Percentiles rank a stretch among this genome's conserved stretches.
These are phyloP conservation scores for Lates japonicus DNA, from an alignment of 2,797 vertebrate genomes.

Conservation along the genomic window DNA sequence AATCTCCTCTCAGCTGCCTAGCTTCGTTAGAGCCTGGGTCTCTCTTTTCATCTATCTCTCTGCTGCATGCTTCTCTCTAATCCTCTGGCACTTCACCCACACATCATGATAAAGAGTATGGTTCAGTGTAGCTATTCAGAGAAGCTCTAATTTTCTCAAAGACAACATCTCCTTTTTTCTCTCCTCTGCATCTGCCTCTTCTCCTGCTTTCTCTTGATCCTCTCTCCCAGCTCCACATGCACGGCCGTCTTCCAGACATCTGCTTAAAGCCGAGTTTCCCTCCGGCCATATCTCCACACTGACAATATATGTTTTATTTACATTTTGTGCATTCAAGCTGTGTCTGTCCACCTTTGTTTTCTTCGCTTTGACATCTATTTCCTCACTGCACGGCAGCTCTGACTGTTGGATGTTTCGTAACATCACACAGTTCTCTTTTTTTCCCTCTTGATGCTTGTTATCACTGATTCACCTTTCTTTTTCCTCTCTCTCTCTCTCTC, in stretches of 20 bases:
- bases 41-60: slow-evolving; percentile 58
- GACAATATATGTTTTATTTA: slow-evolving; percentile 40
- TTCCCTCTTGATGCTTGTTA: slow-evolving; percentile 18
- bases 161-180: slow-evolving; percentile 47
- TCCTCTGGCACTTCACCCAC: slow-evolving; percentile 73
- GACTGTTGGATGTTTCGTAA: slow-evolving; percentile 16
- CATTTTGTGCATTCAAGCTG: slow-evolving; percentile 30
- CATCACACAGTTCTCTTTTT: neutral
- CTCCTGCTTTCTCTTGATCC: slow-evolving; percentile 45
- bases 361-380: slow-evolving; percentile 36
- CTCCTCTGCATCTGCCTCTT: slow-evolving; percentile 40
- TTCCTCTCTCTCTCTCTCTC: neutral
- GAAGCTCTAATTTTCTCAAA: slow-evolving; percentile 74
- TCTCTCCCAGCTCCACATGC: slow-evolving; percentile 24
- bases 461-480: slow-evolving; percentile 26
- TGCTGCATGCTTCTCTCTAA: slow-evolving; percentile 64
- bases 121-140: slow-evolving; percentile 71
- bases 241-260: slow-evolving; percentile 45
- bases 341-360: slow-evolving; percentile 44
- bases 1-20: slow-evolving; percentile 56
- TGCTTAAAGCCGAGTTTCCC: slow-evolving; percentile 31
- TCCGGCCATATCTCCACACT: slow-evolving; percentile 30
- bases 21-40: slow-evolving; percentile 48
- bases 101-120: slow-evolving; percentile 63
- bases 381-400: slow-evolving; percentile 16